Evolutionary conservation across 2,113 vertebrate species (phyloP).

Genomic region (Alligator sinensis): DNA sequence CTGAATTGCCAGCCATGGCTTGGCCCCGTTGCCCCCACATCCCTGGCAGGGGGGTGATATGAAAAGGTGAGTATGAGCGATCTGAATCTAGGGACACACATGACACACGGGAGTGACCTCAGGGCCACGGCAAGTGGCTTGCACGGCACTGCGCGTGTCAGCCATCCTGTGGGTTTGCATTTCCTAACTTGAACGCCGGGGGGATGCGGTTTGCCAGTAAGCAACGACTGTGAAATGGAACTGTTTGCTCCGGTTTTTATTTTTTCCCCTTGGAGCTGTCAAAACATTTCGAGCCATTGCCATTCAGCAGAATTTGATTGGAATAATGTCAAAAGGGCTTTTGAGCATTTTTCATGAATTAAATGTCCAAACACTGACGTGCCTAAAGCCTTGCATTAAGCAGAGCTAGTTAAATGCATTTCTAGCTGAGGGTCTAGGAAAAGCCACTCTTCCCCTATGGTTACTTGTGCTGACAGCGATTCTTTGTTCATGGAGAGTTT

Average conservation of each 20-base stretch:
- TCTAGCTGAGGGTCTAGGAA: not conserved
- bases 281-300: not conserved
- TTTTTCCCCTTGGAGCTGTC: no score
- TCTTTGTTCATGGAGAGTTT: not conserved
- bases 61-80: not conserved
- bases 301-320: not conserved
- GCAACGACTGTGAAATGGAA: not conserved
- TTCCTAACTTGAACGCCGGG: not conserved
- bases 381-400: not conserved
- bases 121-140: not conserved
- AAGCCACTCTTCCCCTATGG: rapidly evolving
- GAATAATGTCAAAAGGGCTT: not conserved
- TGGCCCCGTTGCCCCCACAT: no score
- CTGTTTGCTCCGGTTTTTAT: not conserved
- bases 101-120: not conserved
- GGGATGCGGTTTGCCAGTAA: not conserved
- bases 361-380: rapidly evolving
- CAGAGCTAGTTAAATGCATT: not conserved
- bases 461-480: not conserved
- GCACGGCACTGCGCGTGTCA: rapidly evolving
- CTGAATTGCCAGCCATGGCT: no score
- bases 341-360: not conserved
- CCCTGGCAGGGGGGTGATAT: rapidly evolving
- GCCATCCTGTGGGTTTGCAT: rapidly evolving
- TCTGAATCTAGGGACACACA: rapidly evolving